Percentiles rank a stretch among this genome's conserved stretches.
phyloP scores from a whole-genome alignment of 2,888 invertebrate species.

The Mimachlamys varia region DNA sequence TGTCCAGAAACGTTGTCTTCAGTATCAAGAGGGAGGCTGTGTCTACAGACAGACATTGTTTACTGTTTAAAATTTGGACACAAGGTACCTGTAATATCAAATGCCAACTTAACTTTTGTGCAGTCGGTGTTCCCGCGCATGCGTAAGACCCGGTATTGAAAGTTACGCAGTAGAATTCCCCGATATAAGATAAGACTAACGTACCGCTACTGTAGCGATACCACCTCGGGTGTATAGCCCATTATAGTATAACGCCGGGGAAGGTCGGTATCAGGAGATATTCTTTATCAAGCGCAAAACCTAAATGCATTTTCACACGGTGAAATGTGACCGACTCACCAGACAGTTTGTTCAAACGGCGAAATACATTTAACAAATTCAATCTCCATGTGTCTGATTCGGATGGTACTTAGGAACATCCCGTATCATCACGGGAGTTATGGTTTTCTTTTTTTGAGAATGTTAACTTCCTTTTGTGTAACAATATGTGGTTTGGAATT shows the following conservation, averaged over 20 bases:
- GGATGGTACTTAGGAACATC: too few relatives aligned
- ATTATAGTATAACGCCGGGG: not conserved
- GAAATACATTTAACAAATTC: not conserved
- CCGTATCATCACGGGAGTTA: not conserved
- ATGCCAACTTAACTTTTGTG: too few relatives aligned
- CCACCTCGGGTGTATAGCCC: not conserved
- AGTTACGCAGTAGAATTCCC: not conserved
- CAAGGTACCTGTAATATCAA: too few relatives aligned
- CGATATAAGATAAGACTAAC: not conserved
- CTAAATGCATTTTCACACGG: not conserved
- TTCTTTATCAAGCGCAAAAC: not conserved
- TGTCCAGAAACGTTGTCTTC: too few relatives aligned
- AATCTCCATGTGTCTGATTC: not conserved
- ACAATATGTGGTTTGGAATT: not conserved
- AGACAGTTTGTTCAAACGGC: not conserved
- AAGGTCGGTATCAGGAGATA: not conserved
- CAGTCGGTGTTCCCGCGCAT: too few relatives aligned
- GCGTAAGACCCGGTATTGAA: too few relatives aligned
- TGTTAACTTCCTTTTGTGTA: not conserved
- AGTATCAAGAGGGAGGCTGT: too few relatives aligned
- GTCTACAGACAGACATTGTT: too few relatives aligned
- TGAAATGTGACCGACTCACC: not conserved
- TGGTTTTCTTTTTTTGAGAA: not conserved
- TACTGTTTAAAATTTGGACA: too few relatives aligned
- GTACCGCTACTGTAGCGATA: not conserved